These are phyloP conservation scores for Ectropis crepuscularia DNA, from an alignment of 2,888 invertebrate genomes.

Conservation along the genomic window DNA sequence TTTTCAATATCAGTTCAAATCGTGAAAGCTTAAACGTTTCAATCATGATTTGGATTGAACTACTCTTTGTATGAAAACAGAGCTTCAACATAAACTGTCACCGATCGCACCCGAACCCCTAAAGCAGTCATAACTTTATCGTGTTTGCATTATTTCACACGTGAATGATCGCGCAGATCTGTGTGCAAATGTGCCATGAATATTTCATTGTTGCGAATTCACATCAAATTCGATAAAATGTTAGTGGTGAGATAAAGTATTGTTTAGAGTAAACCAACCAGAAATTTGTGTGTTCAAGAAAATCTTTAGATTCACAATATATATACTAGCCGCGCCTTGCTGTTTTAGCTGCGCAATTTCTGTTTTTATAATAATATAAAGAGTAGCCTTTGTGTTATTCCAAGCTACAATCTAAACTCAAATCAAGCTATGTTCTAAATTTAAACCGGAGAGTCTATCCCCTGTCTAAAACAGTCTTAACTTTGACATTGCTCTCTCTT, in stretches of 20 bases:
- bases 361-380: too few species aligned
- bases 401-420: too few species aligned
- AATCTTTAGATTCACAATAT: too few species aligned
- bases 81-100: conserved; percentile 43
- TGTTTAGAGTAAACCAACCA: too few species aligned
- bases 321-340: not conserved
- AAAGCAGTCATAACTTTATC: conserved; percentile 78
- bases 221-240: conserved; percentile 55
- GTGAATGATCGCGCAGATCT: conserved; percentile 72
- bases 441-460: too few species aligned
- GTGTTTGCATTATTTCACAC: conserved; percentile 79
- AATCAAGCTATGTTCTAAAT: too few species aligned
- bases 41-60: not conserved
- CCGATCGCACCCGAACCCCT: conserved; percentile 58
- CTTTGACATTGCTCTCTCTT: too few species aligned
- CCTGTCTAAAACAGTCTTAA: too few species aligned
- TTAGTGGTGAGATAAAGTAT: conserved; percentile 8
- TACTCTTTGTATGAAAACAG: conserved; percentile 8
- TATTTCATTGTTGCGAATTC: conserved; percentile 66
- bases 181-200: conserved; percentile 77
- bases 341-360: not conserved
- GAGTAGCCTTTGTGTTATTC: too few species aligned
- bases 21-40: too few species aligned
- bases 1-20: not conserved
- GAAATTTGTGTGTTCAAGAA: too few species aligned